Percentiles rank a stretch among this genome's conserved stretches.
Evolutionary conservation across 2,888 invertebrate species (phyloP).

Genomic region (Apomyelois bistriatella): DNA sequence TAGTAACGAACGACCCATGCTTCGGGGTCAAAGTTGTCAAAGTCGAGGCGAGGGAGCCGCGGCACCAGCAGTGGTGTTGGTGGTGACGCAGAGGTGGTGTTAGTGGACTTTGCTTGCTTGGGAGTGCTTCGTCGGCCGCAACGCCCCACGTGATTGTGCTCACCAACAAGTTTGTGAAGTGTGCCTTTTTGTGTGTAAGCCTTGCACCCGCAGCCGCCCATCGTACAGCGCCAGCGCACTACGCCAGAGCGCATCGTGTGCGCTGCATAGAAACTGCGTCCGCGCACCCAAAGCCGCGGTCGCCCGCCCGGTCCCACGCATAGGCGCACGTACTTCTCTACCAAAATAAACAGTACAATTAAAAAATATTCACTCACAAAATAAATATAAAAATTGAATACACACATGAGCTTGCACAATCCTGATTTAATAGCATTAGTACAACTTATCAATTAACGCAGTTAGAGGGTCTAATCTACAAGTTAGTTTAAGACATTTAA

Average conservation of each 20-base stretch:
- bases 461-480: neutral
- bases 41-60: conserved; percentile 54
- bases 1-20: conserved; percentile 69
- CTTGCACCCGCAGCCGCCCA: conserved; percentile 74
- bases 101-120: conserved; percentile 25
- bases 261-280: conserved; percentile 73
- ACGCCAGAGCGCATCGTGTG: conserved; percentile 75
- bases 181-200: conserved; percentile 72
- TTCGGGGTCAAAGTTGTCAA: conserved; percentile 65
- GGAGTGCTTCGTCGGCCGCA: conserved; percentile 48
- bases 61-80: conserved; percentile 56
- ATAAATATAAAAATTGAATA: no score
- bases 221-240: conserved; percentile 73
- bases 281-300: conserved; percentile 71
- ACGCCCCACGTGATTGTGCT: conserved; percentile 68
- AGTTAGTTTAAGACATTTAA: conserved; percentile 5
- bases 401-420: no score
- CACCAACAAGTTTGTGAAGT: conserved; percentile 68
- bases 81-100: conserved; percentile 33
- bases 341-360: conserved; percentile 28
- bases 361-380: neutral
- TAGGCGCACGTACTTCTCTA: conserved; percentile 62
- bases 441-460: conserved; percentile 16
- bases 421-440: no score
- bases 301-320: conserved; percentile 72